Evolutionary conservation across 1,140 invertebrate genomes (phyloP), one percentile per base, ranked within the genome.

Genomic region (Episyrphus balteatus): DNA sequence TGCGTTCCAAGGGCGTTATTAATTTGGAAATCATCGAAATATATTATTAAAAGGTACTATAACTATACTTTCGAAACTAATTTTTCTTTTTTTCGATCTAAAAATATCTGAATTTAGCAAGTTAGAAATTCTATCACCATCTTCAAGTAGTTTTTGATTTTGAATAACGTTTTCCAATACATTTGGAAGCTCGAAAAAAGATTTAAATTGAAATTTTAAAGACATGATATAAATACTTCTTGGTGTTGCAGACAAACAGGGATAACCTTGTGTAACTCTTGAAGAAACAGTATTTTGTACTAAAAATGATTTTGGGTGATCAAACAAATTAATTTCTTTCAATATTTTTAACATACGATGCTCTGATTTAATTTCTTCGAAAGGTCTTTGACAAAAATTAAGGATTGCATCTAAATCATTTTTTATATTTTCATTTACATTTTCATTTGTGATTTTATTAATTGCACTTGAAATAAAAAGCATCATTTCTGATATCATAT

Each of bases 11-110:
- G 37, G 12, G 48, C 10, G 30, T 50, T 50, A 33, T 44, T 41
- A 13, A 44, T 42, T 42, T 50, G 36, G 19, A 47, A 47, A 7
- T 47, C 46, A 13, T 47, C 46, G 2, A 18, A 26, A 42, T 47
- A 47, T 19, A 47, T 31, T 30, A 37, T 21, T n/a, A n/a, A 32
- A 38, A 47, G 2, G 46, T 37, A 33, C n/a, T n/a, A 47, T 47
- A 5, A 47, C 6, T 6, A 47, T 8, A 32, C 8, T 8, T 26
- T 26, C 10, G 2, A n/a, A 30, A 15, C 14, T 15, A 26, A 26
- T 5, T 31, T n/a, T 17, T 44, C 18, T 19, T 14, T 10, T 47
- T 33, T 17, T 32, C 32, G n/a, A 30, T 42, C 21, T 31, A 14
- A 44, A 44, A 14, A 44, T 26, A 15, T 14, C 11, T 17, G 3